Percentiles rank a stretch among this genome's conserved stretches.
Evolutionary conservation across 2,797 vertebrate genomes (phyloP).

Genomic region (Triplophysa bombifrons): DNA sequence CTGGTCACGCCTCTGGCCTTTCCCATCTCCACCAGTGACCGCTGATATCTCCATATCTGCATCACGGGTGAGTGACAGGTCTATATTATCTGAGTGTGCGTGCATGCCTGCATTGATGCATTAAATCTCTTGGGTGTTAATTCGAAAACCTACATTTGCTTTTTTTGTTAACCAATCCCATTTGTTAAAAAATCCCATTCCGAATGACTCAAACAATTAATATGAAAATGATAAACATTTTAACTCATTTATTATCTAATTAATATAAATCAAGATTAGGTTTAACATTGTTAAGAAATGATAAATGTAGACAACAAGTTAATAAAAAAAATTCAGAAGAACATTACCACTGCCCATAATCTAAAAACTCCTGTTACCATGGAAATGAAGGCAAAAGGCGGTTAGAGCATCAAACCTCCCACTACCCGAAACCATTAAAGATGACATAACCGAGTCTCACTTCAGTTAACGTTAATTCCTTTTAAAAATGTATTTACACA

Average conservation of each 20-base stretch:
- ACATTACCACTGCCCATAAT: not conserved
- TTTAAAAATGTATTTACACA: too few species aligned
- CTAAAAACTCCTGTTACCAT: not conserved
- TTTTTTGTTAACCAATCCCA: not conserved
- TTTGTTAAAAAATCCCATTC: too few species aligned
- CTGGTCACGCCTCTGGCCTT: constrained; percentile 77
- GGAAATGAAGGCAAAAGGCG: not conserved
- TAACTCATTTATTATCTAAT: too few species aligned
- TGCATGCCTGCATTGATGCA: constrained; percentile 2
- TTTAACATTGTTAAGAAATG: too few species aligned
- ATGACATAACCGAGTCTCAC: too few species aligned
- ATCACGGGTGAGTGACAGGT: constrained; percentile 38
- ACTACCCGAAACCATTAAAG: not conserved
- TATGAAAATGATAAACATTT: too few species aligned
- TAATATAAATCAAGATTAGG: not conserved
- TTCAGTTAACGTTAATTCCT: too few species aligned
- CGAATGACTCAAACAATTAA: not conserved
- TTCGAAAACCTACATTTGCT: not conserved
- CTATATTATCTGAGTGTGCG: constrained; percentile 17
- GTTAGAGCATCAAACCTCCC: not conserved
- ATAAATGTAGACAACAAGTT: too few species aligned
- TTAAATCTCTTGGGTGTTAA: not conserved
- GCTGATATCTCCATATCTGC: constrained; percentile 44
- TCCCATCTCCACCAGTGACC: constrained; percentile 62
- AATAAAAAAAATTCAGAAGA: not conserved